Evolutionary conservation across 2,888 invertebrate species (phyloP), one percentile per base, ranked within the genome.

Genomic region (Bhutanitis thaidina): DNA sequence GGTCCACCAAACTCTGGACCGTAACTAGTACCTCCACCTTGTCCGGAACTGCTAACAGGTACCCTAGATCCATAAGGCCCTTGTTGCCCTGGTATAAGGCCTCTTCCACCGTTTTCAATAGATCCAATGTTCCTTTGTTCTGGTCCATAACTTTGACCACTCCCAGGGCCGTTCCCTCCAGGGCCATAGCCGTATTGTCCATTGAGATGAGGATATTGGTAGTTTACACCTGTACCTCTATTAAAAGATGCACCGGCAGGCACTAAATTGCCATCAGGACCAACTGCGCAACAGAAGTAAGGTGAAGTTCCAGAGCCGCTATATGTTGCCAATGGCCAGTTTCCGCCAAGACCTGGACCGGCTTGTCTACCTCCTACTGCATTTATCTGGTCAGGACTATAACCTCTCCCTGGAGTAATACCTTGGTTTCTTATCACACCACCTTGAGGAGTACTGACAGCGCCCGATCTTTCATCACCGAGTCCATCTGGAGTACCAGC

Each of bases 221-320:
- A 32, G 25, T 27, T 43, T 34, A 27, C 25, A 9, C 15, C 29
- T 0, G 13, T 25, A 1, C 29, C 39, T 39, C 44, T 34, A 29
- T n/a, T 34, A 30, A 27, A 45, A 10, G 41, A 15, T 4, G 44
- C 12, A 13, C 45, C 50, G 3, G 40, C 41, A 4, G 49, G 36
- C 32, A 41, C 32, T 14, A 51, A 30, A 15, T 46, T 51, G 10
- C 51, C 51, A 36, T 51, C 51, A 5, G 46, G 46, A 1, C 46
- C 51, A 15, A 51, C 51, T 8, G 37, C 46, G 7, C 51, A 43
- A 37, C 48, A 50, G 20, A 44, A 46, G 29, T 48, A 49, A 43
- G 37, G 40, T 38, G 53, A 43, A 16, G 27, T 44, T n/a, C 49
- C 49, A n/a, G 46, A 12, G 29, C 34, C 34, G 12, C 34, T 46